Conservation (phyloP, 2,797 vertebrate genomes). For the Syndactyla subalaris region DNA sequence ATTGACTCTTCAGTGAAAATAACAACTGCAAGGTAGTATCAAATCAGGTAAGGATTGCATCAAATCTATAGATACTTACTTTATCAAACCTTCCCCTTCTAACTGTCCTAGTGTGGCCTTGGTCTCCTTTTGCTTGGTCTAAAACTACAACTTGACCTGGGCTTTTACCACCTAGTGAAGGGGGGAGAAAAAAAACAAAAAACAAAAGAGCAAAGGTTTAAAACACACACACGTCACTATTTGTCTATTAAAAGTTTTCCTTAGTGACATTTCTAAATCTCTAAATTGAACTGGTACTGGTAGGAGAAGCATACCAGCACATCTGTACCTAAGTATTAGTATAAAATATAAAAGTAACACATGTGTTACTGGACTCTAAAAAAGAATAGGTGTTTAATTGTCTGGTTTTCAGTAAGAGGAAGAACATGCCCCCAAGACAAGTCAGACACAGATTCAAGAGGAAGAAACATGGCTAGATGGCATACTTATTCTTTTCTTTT, state of each 20-base stretch:
- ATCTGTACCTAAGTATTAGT: background rate
- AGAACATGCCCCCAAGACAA: slow-evolving; percentile 21
- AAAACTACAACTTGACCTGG: slow-evolving; percentile 85
- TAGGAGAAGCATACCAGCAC: background rate
- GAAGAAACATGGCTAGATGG: slow-evolving; percentile 41
- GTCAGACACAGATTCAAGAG: slow-evolving; percentile 50
- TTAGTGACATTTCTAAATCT: background rate
- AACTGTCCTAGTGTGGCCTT: slow-evolving; percentile 82
- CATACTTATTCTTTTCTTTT: slow-evolving; percentile 91
- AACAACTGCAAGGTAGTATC: background rate
- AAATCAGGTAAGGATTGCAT: background rate
- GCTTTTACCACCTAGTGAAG: slow-evolving; percentile 85
- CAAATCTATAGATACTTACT: slow-evolving; percentile 77
- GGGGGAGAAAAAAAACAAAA: background rate
- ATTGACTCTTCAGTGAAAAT: background rate
- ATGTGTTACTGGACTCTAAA: background rate
- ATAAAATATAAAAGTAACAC: background rate
- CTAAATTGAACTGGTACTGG: background rate
- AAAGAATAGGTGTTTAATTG: background rate
- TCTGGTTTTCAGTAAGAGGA: background rate
- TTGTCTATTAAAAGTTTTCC: background rate
- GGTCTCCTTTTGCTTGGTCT: slow-evolving; percentile 86
- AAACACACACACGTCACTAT: background rate
- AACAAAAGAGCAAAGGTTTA: background rate
- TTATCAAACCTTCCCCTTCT: slow-evolving; percentile 90